phyloP scores from a whole-genome alignment of 2,888 invertebrate genomes.

The Ctena decussata region DNA sequence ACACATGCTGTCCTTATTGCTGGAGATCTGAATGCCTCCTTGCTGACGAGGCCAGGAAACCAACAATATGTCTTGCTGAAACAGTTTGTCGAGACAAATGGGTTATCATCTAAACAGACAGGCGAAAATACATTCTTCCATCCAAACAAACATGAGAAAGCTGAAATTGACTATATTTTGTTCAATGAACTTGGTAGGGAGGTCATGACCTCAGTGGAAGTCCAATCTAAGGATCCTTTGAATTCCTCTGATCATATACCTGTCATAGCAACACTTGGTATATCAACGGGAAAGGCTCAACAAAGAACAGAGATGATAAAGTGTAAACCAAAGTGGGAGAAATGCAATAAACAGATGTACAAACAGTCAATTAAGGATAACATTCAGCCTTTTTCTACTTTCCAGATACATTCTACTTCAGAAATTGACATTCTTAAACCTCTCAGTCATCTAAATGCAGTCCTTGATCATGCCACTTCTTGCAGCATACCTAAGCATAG shows the following conservation, averaged over 20 bases:
- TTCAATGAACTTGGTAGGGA: background rate
- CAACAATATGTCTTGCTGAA: background rate
- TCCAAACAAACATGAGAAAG: background rate
- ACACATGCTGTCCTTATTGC: background rate
- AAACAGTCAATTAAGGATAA: background rate
- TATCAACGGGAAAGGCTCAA: background rate
- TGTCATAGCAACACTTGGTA: background rate
- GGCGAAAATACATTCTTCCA: background rate
- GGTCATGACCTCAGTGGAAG: background rate
- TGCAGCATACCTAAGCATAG: background rate
- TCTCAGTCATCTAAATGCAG: background rate
- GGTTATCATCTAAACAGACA: background rate
- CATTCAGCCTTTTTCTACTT: background rate
- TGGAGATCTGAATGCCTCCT: background rate
- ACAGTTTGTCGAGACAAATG: background rate
- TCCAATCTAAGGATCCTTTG: background rate
- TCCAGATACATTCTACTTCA: background rate
- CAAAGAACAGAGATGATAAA: background rate
- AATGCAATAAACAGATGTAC: background rate
- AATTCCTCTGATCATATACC: background rate
- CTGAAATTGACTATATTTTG: slow-evolving; percentile 17
- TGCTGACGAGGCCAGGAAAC: background rate
- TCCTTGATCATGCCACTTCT: background rate
- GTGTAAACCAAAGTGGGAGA: slow-evolving; percentile 1
- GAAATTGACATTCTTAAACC: background rate